Evolutionary conservation across 2,113 vertebrate species (phyloP).

Genomic region (Calyptomena viridis): DNA sequence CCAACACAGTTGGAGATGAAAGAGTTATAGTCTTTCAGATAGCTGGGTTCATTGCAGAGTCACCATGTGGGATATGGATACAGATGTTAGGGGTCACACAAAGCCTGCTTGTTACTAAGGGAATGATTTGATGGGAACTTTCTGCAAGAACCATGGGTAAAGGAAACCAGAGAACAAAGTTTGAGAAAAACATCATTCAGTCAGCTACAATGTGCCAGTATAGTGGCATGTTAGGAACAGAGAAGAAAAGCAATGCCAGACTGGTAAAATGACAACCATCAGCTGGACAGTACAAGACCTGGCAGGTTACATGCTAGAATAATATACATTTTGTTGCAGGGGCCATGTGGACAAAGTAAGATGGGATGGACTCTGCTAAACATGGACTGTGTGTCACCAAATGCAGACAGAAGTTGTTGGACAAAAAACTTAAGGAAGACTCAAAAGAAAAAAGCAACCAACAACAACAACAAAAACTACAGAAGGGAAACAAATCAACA

Average conservation of each 20-base stretch:
- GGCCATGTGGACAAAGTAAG: not conserved
- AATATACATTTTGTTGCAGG: not conserved
- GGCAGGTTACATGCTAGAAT: not conserved
- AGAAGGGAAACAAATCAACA: not conserved
- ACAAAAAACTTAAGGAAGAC: not conserved
- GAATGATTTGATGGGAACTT: not conserved
- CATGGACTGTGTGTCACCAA: not conserved
- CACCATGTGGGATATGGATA: not conserved
- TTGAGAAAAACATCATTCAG: not conserved
- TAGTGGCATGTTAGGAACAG: not conserved
- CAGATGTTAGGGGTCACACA: not conserved
- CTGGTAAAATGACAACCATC: not conserved
- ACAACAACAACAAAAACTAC: too few species aligned
- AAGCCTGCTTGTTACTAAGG: not conserved
- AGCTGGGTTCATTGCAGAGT: not conserved
- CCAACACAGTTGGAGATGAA: not conserved
- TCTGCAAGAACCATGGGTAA: not conserved
- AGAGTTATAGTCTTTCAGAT: not conserved
- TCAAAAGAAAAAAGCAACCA: not conserved
- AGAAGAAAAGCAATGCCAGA: not conserved
- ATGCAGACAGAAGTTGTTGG: not conserved
- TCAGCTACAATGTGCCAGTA: not conserved
- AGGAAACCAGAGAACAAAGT: not conserved
- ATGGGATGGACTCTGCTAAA: not conserved
- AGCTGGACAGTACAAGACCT: not conserved